These are phyloP conservation scores for Corbicula japonica DNA, from an alignment of 2,888 invertebrate species.

Conservation along the genomic window DNA sequence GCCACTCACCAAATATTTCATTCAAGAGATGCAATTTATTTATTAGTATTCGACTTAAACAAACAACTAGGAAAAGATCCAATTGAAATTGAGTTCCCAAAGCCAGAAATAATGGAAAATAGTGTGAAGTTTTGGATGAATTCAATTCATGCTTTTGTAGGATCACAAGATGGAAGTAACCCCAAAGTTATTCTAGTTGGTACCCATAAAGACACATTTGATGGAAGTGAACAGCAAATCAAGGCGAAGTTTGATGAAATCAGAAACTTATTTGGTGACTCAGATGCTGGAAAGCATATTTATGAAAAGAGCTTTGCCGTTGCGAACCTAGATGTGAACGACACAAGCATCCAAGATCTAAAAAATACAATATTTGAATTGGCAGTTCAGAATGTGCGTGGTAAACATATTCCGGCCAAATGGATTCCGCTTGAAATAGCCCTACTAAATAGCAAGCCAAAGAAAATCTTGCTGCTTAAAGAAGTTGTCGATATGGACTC, in stretches of 20 bases:
- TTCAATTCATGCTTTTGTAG: slow-evolving; percentile 42
- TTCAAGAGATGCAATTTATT: slow-evolving; percentile 35
- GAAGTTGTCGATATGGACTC: slow-evolving; percentile 17
- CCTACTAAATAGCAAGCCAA: background rate
- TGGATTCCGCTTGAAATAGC: slow-evolving; percentile 41
- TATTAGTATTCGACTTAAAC: slow-evolving; percentile 18
- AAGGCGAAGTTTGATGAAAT: slow-evolving; percentile 26
- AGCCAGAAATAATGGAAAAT: slow-evolving; percentile 8
- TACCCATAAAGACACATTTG: slow-evolving; percentile 37
- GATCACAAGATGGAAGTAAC: slow-evolving; percentile 21
- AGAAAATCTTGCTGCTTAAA: slow-evolving; percentile 18
- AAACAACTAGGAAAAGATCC: background rate
- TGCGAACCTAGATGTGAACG: background rate
- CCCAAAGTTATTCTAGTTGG: slow-evolving; percentile 49
- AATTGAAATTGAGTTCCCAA: slow-evolving; percentile 1
- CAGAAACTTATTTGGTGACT: slow-evolving; percentile 24
- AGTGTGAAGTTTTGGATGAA: slow-evolving; percentile 39
- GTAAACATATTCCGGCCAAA: slow-evolving; percentile 25
- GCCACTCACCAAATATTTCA: slow-evolving; percentile 37
- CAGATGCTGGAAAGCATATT: slow-evolving; percentile 42
- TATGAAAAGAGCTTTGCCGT: slow-evolving; percentile 32
- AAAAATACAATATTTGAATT: background rate
- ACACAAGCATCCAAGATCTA: background rate
- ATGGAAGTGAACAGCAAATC: slow-evolving; percentile 14
- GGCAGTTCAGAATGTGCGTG: background rate